Conservation (phyloP, 1,140 invertebrate genomes). For the Colletes gigas region DNA sequence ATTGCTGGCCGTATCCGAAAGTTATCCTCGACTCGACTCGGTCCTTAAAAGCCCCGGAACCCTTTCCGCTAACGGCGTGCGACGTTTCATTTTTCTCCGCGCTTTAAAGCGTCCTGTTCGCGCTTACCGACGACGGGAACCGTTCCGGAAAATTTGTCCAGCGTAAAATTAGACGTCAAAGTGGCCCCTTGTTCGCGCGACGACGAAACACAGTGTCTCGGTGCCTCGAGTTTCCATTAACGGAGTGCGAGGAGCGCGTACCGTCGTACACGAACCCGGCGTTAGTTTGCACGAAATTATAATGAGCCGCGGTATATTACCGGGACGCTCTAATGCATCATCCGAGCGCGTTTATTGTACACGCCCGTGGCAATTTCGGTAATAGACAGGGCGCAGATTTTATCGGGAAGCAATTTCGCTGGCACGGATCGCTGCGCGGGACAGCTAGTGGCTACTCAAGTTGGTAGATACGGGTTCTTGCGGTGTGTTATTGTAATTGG, state of each 20-base stretch:
- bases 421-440: not conserved
- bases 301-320: conserved; percentile 25
- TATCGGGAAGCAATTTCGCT: conserved; percentile 7
- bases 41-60: not conserved
- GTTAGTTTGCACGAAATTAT: conserved; percentile 5
- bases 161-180: conserved; percentile 35
- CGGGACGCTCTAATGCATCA: conserved; percentile 10
- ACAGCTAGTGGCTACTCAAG: too few relatives aligned
- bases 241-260: not conserved
- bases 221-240: conserved; percentile 11
- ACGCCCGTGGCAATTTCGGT: conserved; percentile 9
- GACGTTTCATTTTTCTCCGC: not conserved
- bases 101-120: not conserved
- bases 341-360: conserved; percentile 1
- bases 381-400: conserved; percentile 16
- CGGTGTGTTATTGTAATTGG: too few relatives aligned
- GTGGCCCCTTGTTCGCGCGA: not conserved
- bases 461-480: too few relatives aligned
- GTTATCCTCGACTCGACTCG: not conserved
- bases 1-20: too few relatives aligned
- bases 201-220: conserved; percentile 8
- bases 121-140: not conserved
- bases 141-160: conserved; percentile 25
- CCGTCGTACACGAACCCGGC: too few relatives aligned
- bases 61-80: not conserved